A percentile compares a stretch with the other conserved stretches of the same genome.
Evolutionary conservation across 2,888 invertebrate genomes (phyloP).

Genomic region (Eupithecia dodoneata): DNA sequence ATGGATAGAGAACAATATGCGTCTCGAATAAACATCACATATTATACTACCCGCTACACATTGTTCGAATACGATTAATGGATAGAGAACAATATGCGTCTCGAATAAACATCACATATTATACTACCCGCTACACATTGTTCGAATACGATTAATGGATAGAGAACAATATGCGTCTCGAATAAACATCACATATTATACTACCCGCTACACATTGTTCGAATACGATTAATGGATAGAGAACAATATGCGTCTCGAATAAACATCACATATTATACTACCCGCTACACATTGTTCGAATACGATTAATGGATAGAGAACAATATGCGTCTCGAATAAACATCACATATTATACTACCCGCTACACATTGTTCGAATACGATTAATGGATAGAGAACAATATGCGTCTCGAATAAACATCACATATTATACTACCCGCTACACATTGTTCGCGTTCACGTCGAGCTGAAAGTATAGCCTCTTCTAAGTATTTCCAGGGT

Average conservation of each 20-base stretch:
- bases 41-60: no score
- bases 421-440: conserved; percentile 37
- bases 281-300: no score
- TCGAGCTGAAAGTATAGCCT: conserved; percentile 40
- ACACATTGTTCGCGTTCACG: conserved; percentile 34
- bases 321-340: conserved; percentile 25
- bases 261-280: conserved; percentile 35
- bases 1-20: background rate
- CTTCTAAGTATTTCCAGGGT: background rate
- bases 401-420: conserved; percentile 34
- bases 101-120: conserved; percentile 35
- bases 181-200: conserved; percentile 38
- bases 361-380: no score
- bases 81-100: background rate
- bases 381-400: background rate
- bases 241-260: conserved; percentile 15
- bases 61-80: background rate
- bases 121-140: no score
- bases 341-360: conserved; percentile 31
- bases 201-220: no score
- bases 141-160: background rate
- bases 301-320: background rate
- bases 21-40: conserved; percentile 32
- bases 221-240: background rate
- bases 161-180: background rate